Conservation (phyloP, 2,797 vertebrate genomes). For the Poecilia velifera region DNA sequence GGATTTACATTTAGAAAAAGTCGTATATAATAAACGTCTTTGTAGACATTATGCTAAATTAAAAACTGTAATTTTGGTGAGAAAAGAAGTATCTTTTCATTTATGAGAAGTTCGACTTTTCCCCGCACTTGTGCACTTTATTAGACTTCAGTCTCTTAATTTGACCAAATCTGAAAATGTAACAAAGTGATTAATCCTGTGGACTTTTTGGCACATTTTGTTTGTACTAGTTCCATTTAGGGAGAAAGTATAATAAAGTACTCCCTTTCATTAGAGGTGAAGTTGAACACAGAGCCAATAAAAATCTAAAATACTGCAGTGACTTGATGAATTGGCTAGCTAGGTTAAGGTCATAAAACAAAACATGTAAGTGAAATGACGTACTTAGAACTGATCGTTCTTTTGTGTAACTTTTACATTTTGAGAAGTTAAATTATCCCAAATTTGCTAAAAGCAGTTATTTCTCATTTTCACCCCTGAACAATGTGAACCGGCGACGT, state of each 20-base stretch:
- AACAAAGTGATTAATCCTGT: background rate
- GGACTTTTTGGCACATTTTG: background rate
- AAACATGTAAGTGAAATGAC: conserved; percentile 27
- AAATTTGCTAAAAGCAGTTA: conserved; percentile 6
- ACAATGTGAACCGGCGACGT: conserved; percentile 8
- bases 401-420: conserved; percentile 29
- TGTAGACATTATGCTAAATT: background rate
- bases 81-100: background rate
- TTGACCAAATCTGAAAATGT: background rate
- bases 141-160: background rate
- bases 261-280: background rate
- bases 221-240: background rate
- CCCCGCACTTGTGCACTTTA: background rate
- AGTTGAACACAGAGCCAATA: background rate
- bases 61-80: background rate
- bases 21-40: background rate
- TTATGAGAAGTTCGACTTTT: background rate
- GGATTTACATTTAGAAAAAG: background rate
- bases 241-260: background rate
- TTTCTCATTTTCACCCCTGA: background rate
- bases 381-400: conserved; percentile 45
- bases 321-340: background rate
- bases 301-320: background rate
- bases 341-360: conserved; percentile 8
- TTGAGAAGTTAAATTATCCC: conserved; percentile 3